Evolutionary conservation across 2,113 vertebrate species (phyloP).

Genomic region (Cyanoramphus novaezelandiae): DNA sequence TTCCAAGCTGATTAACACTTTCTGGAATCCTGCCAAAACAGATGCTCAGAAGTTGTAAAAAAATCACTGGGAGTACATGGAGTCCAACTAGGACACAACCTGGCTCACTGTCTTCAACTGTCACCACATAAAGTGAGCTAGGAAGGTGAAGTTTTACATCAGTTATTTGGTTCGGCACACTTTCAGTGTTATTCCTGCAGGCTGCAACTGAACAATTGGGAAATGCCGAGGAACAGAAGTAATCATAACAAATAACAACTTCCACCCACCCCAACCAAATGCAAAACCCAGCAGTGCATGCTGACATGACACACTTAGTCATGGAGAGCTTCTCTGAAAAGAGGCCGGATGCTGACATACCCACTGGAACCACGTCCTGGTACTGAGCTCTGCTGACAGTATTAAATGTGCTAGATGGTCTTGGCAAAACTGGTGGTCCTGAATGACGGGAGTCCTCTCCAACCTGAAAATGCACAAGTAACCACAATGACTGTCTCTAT

Average conservation of each 20-base stretch:
- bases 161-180: background rate
- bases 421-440: conserved; percentile 85
- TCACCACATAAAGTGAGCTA: accelerated
- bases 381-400: conserved; percentile 91
- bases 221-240: background rate
- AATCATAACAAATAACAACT: background rate
- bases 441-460: conserved; percentile 91
- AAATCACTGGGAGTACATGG: background rate
- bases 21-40: background rate
- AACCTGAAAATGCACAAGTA: conserved; percentile 76
- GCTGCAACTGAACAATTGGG: background rate
- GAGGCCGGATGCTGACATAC: conserved; percentile 72
- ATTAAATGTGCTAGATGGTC: conserved; percentile 93
- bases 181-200: background rate
- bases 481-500: background rate
- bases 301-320: background rate
- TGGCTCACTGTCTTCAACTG: background rate
- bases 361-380: conserved; percentile 94
- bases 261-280: background rate
- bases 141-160: background rate
- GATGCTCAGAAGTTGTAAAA: background rate
- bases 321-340: background rate
- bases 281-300: background rate
- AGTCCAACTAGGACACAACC: background rate
- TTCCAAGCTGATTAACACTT: conserved; percentile 44